These are phyloP conservation scores for Streptopelia turtur DNA, from an alignment of 2,797 vertebrate genomes.

Conservation along the genomic window DNA sequence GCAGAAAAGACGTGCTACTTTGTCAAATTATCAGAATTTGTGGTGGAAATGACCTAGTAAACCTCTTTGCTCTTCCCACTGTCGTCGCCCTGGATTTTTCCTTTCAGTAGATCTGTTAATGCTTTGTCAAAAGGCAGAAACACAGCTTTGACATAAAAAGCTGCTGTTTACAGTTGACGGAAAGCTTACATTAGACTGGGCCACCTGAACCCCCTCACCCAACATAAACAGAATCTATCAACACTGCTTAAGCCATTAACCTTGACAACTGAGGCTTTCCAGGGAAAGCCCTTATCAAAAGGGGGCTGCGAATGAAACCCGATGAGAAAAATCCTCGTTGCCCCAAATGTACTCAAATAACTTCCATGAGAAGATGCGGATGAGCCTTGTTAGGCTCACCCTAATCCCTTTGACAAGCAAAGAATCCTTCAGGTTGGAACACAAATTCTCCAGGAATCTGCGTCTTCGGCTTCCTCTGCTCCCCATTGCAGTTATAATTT, in stretches of 20 bases:
- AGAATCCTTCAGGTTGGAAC: conserved; percentile 23
- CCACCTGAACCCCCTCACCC: conserved; percentile 68
- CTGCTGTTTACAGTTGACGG: conserved; percentile 63
- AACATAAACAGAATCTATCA: conserved; percentile 77
- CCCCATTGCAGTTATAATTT: conserved; percentile 27
- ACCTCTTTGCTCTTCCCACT: conserved; percentile 30
- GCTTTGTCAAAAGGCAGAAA: conserved; percentile 59
- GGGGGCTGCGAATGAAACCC: conserved; percentile 25
- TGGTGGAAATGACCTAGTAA: conserved; percentile 48
- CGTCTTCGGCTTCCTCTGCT: not conserved
- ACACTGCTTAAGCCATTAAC: conserved; percentile 72
- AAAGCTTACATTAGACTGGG: conserved; percentile 68
- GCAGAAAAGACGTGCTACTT: conserved; percentile 9
- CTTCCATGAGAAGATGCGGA: conserved; percentile 15
- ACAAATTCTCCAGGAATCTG: conserved; percentile 36
- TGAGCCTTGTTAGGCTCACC: conserved; percentile 51
- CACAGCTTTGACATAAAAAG: conserved; percentile 50
- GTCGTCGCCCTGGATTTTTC: conserved; percentile 36
- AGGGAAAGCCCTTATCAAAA: conserved; percentile 66
- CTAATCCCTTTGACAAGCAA: conserved; percentile 59
- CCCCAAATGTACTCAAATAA: conserved; percentile 23
- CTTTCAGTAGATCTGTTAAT: conserved; percentile 46
- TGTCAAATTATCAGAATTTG: conserved; percentile 32
- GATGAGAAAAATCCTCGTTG: conserved; percentile 1
- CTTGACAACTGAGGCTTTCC: conserved; percentile 74